Evolutionary conservation across 2,797 vertebrate species (phyloP).

Genomic region (Alauda arvensis): DNA sequence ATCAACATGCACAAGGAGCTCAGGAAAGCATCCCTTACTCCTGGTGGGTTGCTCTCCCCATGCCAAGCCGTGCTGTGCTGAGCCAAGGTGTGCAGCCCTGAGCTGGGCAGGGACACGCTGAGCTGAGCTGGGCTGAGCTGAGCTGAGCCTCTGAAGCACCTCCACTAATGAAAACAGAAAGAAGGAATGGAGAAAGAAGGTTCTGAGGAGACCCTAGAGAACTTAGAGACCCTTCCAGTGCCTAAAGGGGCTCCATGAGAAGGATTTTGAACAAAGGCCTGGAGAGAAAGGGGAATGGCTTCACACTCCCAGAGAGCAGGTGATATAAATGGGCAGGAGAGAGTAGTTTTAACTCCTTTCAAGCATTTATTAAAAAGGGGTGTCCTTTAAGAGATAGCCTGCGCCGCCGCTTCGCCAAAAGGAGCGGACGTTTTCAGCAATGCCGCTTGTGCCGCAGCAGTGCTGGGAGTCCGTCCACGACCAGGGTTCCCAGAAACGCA

Average conservation of each 20-base stretch:
- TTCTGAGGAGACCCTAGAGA: neutral
- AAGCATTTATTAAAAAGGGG: too few relatives aligned
- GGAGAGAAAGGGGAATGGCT: neutral
- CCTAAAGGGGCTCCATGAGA: neutral
- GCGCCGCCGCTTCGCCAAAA: too few relatives aligned
- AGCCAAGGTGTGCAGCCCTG: neutral
- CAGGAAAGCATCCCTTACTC: rapidly evolving
- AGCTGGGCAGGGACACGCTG: neutral
- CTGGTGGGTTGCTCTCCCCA: rapidly evolving
- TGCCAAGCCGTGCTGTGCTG: neutral
- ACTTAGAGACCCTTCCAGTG: neutral
- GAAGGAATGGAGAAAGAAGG: neutral
- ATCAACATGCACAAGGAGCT: neutral
- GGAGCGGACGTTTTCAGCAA: too few relatives aligned
- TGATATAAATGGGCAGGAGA: too few relatives aligned
- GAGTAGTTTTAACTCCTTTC: too few relatives aligned
- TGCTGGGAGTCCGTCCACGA: too few relatives aligned
- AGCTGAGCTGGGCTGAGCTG: neutral
- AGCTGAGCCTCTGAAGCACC: neutral
- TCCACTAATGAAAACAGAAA: neutral
- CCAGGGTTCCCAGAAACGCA: too few relatives aligned
- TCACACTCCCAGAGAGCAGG: neutral
- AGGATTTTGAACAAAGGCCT: neutral
- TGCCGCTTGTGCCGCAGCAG: too few relatives aligned
- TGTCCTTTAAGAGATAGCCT: too few relatives aligned